Evolutionary conservation across 2,797 vertebrate genomes (phyloP).

Genomic region (Sparus aurata): DNA sequence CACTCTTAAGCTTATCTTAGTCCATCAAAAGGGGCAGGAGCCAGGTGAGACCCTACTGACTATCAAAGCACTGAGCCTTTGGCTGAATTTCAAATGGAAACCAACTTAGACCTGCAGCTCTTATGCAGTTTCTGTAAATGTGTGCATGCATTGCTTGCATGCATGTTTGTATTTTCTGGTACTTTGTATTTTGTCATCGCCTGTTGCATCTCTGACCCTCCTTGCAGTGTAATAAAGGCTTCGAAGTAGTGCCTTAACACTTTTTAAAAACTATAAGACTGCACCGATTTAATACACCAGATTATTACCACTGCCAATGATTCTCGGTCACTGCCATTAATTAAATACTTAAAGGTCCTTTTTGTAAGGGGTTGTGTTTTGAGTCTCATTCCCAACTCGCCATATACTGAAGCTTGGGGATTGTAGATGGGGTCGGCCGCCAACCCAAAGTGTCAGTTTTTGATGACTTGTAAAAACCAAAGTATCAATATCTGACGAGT

Average conservation of each 20-base stretch:
- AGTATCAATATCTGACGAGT: too few relatives aligned
- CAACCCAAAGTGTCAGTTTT: too few relatives aligned
- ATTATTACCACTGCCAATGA: too few relatives aligned
- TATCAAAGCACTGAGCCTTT: conserved; percentile 32
- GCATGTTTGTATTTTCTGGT: not conserved
- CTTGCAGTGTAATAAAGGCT: not conserved
- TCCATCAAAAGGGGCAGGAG: conserved; percentile 57
- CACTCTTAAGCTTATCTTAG: conserved; percentile 54
- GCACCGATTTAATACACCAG: not conserved
- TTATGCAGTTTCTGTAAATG: not conserved
- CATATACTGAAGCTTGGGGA: too few relatives aligned
- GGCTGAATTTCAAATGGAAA: conserved; percentile 41
- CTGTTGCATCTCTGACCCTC: not conserved
- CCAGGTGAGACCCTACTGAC: conserved; percentile 61
- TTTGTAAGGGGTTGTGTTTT: too few relatives aligned
- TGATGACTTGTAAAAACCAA: too few relatives aligned
- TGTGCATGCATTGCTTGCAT: not conserved
- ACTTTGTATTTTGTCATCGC: not conserved
- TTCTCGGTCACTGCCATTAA: not conserved
- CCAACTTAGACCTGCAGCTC: conserved; percentile 9
- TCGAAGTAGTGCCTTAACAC: not conserved
- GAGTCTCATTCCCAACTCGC: too few relatives aligned
- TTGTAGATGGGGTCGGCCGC: too few relatives aligned
- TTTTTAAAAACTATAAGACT: not conserved
- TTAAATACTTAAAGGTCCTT: too few relatives aligned